These are phyloP conservation scores for Cynoglossus semilaevis DNA, from an alignment of 2,113 vertebrate genomes.

Conservation along the genomic window DNA sequence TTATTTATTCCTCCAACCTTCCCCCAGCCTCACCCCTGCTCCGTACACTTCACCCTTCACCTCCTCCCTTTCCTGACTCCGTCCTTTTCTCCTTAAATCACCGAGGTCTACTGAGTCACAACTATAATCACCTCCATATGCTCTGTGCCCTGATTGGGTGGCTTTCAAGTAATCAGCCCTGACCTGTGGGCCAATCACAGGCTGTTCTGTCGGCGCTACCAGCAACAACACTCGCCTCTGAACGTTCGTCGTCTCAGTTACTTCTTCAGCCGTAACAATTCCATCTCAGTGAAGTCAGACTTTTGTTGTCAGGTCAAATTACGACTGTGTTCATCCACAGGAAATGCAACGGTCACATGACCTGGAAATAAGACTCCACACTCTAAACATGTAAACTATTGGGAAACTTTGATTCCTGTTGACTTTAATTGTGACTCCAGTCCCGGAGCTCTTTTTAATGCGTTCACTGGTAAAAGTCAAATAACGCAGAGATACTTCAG, in stretches of 20 bases:
- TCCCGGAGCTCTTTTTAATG: constrained; percentile 17
- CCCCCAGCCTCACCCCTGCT: neutral
- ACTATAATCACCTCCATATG: constrained; percentile 64
- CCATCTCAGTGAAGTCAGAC: constrained; percentile 1
- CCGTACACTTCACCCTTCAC: constrained; percentile 4
- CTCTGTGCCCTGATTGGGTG: constrained; percentile 34
- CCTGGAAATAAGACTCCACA: neutral
- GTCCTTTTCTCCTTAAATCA: constrained; percentile 37
- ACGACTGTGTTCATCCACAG: neutral
- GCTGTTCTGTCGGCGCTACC: constrained; percentile 10
- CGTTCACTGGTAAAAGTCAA: constrained; percentile 16
- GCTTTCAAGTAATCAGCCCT: constrained; percentile 40
- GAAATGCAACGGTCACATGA: neutral
- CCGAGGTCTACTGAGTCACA: constrained; percentile 32
- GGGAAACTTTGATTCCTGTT: constrained; percentile 10
- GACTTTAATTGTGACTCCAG: constrained; percentile 26
- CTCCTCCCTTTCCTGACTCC: constrained; percentile 11
- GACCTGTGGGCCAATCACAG: constrained; percentile 50
- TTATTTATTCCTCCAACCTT: constrained; percentile 15
- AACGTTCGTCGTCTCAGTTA: constrained; percentile 25
- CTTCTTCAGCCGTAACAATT: constrained; percentile 21
- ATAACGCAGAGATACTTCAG: constrained; percentile 12
- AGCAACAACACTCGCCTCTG: neutral
- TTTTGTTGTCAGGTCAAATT: neutral
- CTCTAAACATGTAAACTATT: neutral